Conservation (phyloP, 2,888 invertebrate genomes). For the Apodemia hepburni region DNA sequence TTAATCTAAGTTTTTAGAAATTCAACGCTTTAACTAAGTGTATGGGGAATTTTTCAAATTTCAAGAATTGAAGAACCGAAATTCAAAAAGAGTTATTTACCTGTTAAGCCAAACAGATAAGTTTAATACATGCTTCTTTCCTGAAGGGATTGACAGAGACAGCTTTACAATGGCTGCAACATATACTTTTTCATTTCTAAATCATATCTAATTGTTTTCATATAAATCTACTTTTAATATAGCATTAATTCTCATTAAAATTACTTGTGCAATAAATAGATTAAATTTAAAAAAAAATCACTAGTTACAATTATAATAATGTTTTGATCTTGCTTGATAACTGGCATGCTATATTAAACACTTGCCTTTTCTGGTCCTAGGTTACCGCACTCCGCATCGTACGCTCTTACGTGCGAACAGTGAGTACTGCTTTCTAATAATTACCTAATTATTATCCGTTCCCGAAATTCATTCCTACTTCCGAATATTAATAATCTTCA, state of each 20-base stretch:
- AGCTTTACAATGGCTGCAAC: background rate
- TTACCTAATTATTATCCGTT: constrained; percentile 35
- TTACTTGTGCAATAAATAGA: background rate
- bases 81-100: too few species aligned
- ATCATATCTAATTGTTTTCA: background rate
- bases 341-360: constrained; percentile 72
- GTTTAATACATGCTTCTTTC: background rate
- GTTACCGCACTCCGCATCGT: constrained; percentile 81
- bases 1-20: too few species aligned
- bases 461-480: constrained; percentile 20
- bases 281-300: constrained; percentile 6
- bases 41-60: background rate
- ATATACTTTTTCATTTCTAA: background rate
- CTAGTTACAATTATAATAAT: constrained; percentile 13
- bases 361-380: constrained; percentile 76
- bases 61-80: background rate
- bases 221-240: background rate
- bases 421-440: constrained; percentile 74
- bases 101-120: background rate
- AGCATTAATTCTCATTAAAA: too few species aligned
- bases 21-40: too few species aligned
- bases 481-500: background rate
- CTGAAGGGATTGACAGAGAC: background rate
- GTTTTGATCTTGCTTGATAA: constrained; percentile 66
- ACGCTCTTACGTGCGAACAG: constrained; percentile 84